Base-by-base conservation (phyloP, 2,797 vertebrate species). In the Hapalemur alaotrensis region DNA sequence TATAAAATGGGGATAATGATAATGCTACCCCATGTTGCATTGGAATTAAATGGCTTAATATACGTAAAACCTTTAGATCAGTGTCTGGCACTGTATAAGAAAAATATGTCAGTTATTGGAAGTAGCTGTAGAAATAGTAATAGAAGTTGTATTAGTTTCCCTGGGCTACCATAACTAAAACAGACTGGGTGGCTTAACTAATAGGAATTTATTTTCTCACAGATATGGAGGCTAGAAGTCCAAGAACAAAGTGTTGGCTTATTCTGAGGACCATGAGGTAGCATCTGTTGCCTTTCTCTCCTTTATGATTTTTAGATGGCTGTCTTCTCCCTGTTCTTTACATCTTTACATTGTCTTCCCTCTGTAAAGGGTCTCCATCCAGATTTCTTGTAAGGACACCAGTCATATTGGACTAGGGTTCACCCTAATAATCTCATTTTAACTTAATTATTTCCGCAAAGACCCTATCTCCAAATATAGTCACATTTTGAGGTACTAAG, bases 121-220 rank as follows among this genome's bases (percentile, higher is more conserved):
- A 85, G 18, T 41, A 86, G 12, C 2, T 38, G 14, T 18, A 30
- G 38, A 13, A 87, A 32, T 9, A 80, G 41, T 46, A 28, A 35
- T 1, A 4, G 3, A 54, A n/a, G 8, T 9, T 7, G 1, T 22
- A 3, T 52, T 72, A 11, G 0, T 75, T 70, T 87, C 7, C 35
- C n/a, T 72, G 25, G 41, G 8, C 15, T 59, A 4, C 57, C 14
- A 1, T 75, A 59, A 61, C 9, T 67, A 30, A 57, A 8, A 32
- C 3, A 41, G 10, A 88, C 12, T 38, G 13, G 1, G 9, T 35
- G 28, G 7, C 30, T 43, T 59, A 41, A 67, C 48, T 17, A 32
- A 20, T 7, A 76, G 5, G 32, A 30, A 43, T 38, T 17, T 67
- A n/a, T 59, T 80, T 79, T 81, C 76, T 78, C 17, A 22, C 2